A percentile compares a stretch with the other conserved stretches of the same genome.
Evolutionary conservation across 2,888 invertebrate genomes (phyloP).

Genomic region (Agrotis clavis): DNA sequence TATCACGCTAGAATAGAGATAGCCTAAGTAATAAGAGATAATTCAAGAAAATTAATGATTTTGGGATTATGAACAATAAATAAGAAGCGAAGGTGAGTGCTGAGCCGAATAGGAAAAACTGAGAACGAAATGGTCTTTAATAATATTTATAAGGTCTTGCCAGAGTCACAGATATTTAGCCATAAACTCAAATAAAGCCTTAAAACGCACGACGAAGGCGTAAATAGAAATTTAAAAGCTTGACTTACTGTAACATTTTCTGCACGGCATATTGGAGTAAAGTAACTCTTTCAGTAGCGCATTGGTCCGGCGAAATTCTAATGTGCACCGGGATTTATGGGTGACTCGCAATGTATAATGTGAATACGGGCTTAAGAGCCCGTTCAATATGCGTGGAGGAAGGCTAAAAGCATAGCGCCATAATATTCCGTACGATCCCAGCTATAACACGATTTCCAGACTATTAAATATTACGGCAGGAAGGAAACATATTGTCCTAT

Average conservation of each 20-base stretch:
- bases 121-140: conserved; percentile 36
- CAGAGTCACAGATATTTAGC: conserved; percentile 34
- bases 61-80: conserved; percentile 56
- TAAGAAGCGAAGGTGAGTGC: conserved; percentile 30
- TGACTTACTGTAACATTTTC: conserved; percentile 68
- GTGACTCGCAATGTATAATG: conserved; percentile 70
- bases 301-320: conserved; percentile 74
- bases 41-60: conserved; percentile 49
- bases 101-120: conserved; percentile 13
- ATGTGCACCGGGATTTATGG: conserved; percentile 77
- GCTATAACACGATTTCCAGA: conserved; percentile 68
- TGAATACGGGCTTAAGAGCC: conserved; percentile 71
- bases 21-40: conserved; percentile 39
- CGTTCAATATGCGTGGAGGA: conserved; percentile 65
- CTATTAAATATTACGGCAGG: conserved; percentile 67
- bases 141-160: conserved; percentile 37
- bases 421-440: conserved; percentile 62
- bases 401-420: conserved; percentile 63
- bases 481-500: conserved; percentile 58
- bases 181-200: conserved; percentile 25
- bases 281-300: conserved; percentile 70
- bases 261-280: conserved; percentile 68
- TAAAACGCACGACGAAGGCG: conserved; percentile 53
- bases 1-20: conserved; percentile 45
- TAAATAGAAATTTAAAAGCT: conserved; percentile 74